Evolutionary conservation across 1,140 invertebrate genomes (phyloP).

Genomic region (Drosophila tsacasi): DNA sequence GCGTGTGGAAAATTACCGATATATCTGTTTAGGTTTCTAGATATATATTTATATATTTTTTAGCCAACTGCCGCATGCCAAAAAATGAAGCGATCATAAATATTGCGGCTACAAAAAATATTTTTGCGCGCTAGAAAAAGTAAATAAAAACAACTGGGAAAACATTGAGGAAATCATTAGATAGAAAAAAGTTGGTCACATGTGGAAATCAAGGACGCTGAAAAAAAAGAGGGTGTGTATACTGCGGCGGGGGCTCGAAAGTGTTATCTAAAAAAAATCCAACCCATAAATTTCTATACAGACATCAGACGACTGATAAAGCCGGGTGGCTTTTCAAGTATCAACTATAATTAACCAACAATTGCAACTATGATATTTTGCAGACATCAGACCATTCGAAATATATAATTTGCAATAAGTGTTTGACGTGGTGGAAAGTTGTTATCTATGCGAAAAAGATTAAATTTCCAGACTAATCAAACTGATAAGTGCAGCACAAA

Average conservation of each 20-base stretch:
- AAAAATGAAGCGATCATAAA: slow-evolving; percentile 33
- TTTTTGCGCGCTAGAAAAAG: neutral
- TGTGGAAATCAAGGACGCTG: slow-evolving; percentile 36
- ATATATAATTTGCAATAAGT: neutral
- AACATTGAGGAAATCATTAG: neutral
- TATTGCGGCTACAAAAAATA: slow-evolving; percentile 4
- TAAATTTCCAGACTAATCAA: slow-evolving; percentile 16
- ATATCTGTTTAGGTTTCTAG: neutral
- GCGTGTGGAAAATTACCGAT: slow-evolving; percentile 65
- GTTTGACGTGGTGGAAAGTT: slow-evolving; percentile 2
- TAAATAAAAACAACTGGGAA: slow-evolving; percentile 26
- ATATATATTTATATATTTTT: slow-evolving; percentile 11
- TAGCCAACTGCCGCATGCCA: slow-evolving; percentile 50
- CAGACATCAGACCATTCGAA: slow-evolving; percentile 12
- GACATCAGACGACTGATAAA: slow-evolving; percentile 25
- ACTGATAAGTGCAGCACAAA: slow-evolving; percentile 3
- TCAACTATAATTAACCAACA: neutral
- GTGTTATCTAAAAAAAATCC: slow-evolving; percentile 43
- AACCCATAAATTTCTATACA: slow-evolving; percentile 15
- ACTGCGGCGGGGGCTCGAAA: slow-evolving; percentile 35
- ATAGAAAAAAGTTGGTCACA: slow-evolving; percentile 47
- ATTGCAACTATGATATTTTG: slow-evolving; percentile 5
- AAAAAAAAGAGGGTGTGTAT: slow-evolving; percentile 33
- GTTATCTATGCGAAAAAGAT: slow-evolving; percentile 17
- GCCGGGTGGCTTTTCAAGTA: slow-evolving; percentile 3